Evolutionary conservation across 2,797 vertebrate species (phyloP).

Genomic region (Echeneis naucrates): DNA sequence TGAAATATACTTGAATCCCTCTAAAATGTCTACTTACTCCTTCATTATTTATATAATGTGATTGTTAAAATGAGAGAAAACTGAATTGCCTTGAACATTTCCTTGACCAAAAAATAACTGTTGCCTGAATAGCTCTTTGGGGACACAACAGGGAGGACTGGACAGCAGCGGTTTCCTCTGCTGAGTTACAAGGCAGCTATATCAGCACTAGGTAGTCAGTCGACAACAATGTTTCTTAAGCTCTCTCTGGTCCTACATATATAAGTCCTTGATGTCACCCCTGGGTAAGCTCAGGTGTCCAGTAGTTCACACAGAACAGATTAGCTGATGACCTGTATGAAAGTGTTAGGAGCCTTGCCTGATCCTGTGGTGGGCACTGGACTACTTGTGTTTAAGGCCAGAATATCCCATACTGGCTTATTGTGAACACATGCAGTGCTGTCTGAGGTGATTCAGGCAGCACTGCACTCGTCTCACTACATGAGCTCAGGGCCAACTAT

Average conservation of each 20-base stretch:
- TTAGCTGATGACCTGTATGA: not conserved
- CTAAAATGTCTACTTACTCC: slow-evolving; percentile 12
- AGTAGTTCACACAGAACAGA: not conserved
- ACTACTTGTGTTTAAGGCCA: not conserved
- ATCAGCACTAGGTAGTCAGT: too few species aligned
- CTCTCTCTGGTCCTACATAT: not conserved
- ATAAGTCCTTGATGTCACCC: not conserved
- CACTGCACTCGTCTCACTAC: slow-evolving; percentile 45
- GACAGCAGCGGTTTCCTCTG: slow-evolving; percentile 14
- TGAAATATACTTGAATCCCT: slow-evolving; percentile 19
- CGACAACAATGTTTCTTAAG: too few species aligned
- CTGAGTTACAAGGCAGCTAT: not conserved
- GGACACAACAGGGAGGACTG: slow-evolving; percentile 11
- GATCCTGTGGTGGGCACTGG: not conserved
- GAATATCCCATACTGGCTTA: not conserved
- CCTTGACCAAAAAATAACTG: not conserved
- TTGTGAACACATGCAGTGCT: slow-evolving; percentile 18
- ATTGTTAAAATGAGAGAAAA: slow-evolving; percentile 11
- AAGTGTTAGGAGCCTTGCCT: not conserved
- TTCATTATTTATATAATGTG: not conserved
- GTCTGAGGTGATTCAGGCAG: slow-evolving; percentile 27
- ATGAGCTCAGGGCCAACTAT: slow-evolving; percentile 54
- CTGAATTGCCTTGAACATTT: not conserved
- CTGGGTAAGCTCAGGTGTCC: not conserved
- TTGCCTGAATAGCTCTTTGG: not conserved